phyloP scores from a whole-genome alignment of 2,888 invertebrate species.

The Volucella bombylans region DNA sequence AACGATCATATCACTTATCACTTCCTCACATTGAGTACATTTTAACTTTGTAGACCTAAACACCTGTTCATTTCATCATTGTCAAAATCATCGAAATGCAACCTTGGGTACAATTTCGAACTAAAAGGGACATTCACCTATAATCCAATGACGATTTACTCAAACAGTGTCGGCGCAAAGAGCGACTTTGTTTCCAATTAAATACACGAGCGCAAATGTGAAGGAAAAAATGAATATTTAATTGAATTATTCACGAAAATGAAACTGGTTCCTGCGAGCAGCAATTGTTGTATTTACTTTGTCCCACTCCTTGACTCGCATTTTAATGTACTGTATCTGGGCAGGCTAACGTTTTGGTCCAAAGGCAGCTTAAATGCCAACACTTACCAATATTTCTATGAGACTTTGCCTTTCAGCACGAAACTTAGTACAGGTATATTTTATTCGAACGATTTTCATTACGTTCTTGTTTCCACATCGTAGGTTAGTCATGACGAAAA shows the following conservation, averaged over 20 bases:
- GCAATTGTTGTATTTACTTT: background rate
- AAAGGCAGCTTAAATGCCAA: no score
- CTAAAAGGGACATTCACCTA: slow-evolving; percentile 9
- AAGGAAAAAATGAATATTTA: background rate
- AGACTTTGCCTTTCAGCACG: no score
- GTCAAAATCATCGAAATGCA: background rate
- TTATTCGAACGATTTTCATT: no score
- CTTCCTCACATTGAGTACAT: background rate
- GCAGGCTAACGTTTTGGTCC: no score
- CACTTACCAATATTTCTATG: no score
- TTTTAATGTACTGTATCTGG: no score
- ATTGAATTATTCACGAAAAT: slow-evolving; percentile 3
- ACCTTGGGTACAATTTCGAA: background rate
- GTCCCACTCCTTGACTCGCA: background rate
- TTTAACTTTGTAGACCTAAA: background rate
- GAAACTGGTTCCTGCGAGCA: slow-evolving; percentile 8
- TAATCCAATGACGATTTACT: background rate
- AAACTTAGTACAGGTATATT: no score
- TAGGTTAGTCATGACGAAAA: no score
- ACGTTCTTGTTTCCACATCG: no score
- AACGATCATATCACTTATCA: background rate
- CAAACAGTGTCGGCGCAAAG: background rate
- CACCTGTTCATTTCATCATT: background rate
- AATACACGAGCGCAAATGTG: no score
- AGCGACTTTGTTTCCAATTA: no score